Base-by-base conservation (phyloP, 2,113 vertebrate species). In the Osmerus eperlanus region DNA sequence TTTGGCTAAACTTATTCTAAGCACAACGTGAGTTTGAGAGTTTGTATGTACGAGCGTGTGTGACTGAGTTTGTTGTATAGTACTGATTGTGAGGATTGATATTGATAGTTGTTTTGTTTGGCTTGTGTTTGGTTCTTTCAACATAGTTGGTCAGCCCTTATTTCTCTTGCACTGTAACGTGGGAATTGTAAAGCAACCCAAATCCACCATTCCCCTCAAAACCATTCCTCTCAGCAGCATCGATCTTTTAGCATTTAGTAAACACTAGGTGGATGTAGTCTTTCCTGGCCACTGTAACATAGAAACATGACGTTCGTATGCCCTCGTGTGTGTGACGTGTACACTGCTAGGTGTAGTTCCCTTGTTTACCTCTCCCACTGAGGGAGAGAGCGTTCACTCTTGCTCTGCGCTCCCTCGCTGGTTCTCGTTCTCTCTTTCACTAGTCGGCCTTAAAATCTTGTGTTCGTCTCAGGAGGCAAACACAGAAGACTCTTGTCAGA, bases 391-490 rank as follows among this genome's bases (percentile, higher is more conserved):
- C 68, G 47, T 64, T 74, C 56, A 36, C 23, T 70, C 51, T 47
- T n/a, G 25, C 23, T 32, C 29, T 53, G 29, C 41, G 12, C 53
- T 4, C 14, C 32, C 9, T 60, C 53, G 21, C 56, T 60, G 8
- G 25, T 63, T 65, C 68, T 29, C 4, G 23, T 54, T 51, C 5
- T 70, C 25, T 62, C 66, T 73, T 86, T 90, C 89, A 89, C 89
- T 85, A 75, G 86, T 71, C 80, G 89, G 90, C 91, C 91, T 92
- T 92, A 90, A 89, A 81, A 29, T 84, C 84, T 79, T 82, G 81
- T 1, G 60, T 69, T 74, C 62, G 67, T 68, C 89, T 90, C 88
- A 89, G 88, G 89, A 86, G 87, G 83, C 85, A 81, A 67, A 53
- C 81, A 86, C 84, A 73, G 67, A 66, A 72, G 14, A 51, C 52